Evolutionary conservation across 1,140 invertebrate species (phyloP).

Genomic region (Calliopsis andreniformis): DNA sequence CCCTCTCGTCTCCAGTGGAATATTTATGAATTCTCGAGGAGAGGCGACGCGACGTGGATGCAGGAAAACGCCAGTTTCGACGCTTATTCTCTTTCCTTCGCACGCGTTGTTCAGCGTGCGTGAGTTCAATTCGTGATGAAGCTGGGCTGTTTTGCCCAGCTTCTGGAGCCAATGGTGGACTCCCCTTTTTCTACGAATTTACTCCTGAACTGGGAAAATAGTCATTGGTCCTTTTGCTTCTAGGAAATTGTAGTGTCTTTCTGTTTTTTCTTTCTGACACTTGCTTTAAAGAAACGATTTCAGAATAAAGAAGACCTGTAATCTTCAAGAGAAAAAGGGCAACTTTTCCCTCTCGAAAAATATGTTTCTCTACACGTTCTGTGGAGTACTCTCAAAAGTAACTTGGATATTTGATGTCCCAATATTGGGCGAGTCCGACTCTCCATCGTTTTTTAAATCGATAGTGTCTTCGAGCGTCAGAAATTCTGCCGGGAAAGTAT

Average conservation of each 20-base stretch:
- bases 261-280: too few relatives aligned
- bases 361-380: not conserved
- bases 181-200: too few relatives aligned
- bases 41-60: not conserved
- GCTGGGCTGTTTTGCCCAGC: not conserved
- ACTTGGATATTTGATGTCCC: not conserved
- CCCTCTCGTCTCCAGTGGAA: not conserved
- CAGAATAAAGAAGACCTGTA: too few relatives aligned
- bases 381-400: not conserved
- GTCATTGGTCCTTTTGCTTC: too few relatives aligned
- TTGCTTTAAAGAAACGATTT: too few relatives aligned
- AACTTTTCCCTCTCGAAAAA: not conserved
- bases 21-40: conserved; percentile 36
- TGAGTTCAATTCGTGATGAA: conserved; percentile 9
- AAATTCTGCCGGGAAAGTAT: conserved; percentile 39
- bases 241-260: too few relatives aligned
- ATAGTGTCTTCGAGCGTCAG: conserved; percentile 4
- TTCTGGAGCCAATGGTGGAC: too few relatives aligned
- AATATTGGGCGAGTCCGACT: not conserved
- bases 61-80: not conserved
- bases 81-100: not conserved
- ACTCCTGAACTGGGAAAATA: too few relatives aligned
- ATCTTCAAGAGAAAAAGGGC: too few relatives aligned
- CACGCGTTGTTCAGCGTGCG: not conserved
- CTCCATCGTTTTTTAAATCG: conserved; percentile 18